A percentile compares a stretch with the other conserved stretches of the same genome.
These are phyloP conservation scores for Ditylenchus weischeri DNA, from an alignment of 2,888 invertebrate genomes.

Conservation along the genomic window DNA sequence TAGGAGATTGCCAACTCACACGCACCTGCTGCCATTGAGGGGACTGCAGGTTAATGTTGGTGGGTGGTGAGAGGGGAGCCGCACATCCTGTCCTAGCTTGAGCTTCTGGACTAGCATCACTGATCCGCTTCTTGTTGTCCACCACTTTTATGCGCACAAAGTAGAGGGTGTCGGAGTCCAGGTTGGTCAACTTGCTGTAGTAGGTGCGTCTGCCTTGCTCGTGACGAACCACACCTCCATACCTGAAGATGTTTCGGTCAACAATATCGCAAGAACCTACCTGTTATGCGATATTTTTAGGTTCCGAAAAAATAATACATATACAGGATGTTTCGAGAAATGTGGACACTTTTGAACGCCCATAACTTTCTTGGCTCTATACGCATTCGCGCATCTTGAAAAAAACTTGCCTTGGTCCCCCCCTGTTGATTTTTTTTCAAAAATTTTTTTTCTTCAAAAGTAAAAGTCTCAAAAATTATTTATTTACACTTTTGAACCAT, in stretches of 20 bases:
- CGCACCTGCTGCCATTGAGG: constrained; percentile 51
- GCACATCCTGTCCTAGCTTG: constrained; percentile 58
- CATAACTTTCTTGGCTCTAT: too few species aligned
- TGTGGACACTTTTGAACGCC: too few species aligned
- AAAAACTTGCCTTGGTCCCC: too few species aligned
- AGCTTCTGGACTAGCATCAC: constrained; percentile 57
- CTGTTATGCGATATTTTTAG: too few species aligned
- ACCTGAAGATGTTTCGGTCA: not conserved
- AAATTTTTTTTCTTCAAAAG: too few species aligned
- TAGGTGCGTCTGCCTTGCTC: constrained; percentile 52
- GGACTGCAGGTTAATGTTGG: constrained; percentile 51
- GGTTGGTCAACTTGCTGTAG: constrained; percentile 57
- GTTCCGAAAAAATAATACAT: too few species aligned
- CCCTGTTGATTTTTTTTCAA: too few species aligned
- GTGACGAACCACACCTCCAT: constrained; percentile 50
- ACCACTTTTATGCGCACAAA: constrained; percentile 60
- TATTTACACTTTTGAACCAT: too few species aligned
- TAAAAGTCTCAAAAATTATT: too few species aligned
- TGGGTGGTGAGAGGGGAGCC: constrained; percentile 55
- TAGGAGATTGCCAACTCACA: constrained; percentile 56
- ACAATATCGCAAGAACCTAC: too few species aligned
- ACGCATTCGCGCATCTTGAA: too few species aligned
- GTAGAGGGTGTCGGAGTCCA: constrained; percentile 61
- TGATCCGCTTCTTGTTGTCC: constrained; percentile 50
- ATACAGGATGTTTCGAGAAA: too few species aligned